phyloP scores from a whole-genome alignment of 37 sponge, comb jelly and placozoan species.

The Tethya wilhelma region DNA sequence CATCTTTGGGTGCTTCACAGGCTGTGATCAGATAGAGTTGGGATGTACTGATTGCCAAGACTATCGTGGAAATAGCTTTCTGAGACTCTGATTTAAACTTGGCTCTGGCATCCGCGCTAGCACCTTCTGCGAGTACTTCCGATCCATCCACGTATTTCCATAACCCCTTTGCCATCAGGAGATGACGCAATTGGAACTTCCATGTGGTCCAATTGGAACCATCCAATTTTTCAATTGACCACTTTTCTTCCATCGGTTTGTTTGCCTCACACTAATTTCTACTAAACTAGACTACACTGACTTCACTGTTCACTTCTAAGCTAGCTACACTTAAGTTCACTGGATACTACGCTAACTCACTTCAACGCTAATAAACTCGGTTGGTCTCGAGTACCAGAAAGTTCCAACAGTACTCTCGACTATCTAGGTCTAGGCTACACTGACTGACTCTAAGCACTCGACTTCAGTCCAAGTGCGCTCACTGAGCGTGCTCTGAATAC shows the following conservation, averaged over 20 bases:
- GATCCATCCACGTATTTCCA: constrained; percentile 55
- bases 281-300: no score
- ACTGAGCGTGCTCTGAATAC: no score
- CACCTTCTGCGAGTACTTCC: constrained; percentile 48
- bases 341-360: no score
- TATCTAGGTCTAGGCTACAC: no score
- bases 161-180: constrained; percentile 43
- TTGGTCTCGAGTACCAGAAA: no score
- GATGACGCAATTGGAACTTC: constrained; percentile 62
- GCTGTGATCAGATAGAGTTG: constrained; percentile 58
- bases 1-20: constrained; percentile 35
- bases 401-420: no score
- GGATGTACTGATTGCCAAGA: constrained; percentile 32
- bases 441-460: no score
- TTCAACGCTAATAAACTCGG: no score
- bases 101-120: constrained; percentile 6
- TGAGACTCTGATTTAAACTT: constrained; percentile 18
- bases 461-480: no score
- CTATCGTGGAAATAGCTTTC: constrained; percentile 56
- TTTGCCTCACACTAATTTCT: no score
- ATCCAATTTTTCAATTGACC: constrained; percentile 46
- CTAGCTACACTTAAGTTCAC: no score
- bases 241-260: constrained; percentile 53
- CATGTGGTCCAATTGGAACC: constrained; percentile 48
- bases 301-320: no score